phyloP scores from a whole-genome alignment of 2,888 invertebrate species.

The Pycnomerus fuliginosus region DNA sequence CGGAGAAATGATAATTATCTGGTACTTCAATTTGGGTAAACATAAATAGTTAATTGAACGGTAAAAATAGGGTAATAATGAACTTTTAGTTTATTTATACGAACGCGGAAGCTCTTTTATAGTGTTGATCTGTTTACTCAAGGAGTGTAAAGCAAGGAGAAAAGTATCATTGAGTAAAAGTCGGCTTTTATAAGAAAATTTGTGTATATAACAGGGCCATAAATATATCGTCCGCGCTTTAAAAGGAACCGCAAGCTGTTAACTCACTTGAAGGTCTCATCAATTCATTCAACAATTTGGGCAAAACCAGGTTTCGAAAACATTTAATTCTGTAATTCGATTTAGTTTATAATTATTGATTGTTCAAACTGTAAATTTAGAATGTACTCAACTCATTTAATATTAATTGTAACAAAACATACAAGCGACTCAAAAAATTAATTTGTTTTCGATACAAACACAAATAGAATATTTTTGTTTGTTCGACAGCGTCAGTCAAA shows the following conservation, averaged over 20 bases:
- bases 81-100: conserved; percentile 11
- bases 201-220: conserved; percentile 16
- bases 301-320: no score
- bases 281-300: no score
- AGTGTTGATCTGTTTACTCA: conserved; percentile 15
- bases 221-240: conserved; percentile 18
- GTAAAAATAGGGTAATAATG: no score
- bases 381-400: no score
- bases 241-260: conserved; percentile 11
- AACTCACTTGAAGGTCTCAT: no score
- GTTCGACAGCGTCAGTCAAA: conserved; percentile 11
- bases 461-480: conserved; percentile 14
- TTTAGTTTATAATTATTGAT: no score
- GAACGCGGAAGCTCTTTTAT: conserved; percentile 13
- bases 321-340: no score
- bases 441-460: conserved; percentile 6
- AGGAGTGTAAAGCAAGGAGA: conserved; percentile 1
- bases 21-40: no score
- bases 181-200: conserved; percentile 18
- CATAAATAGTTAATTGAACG: no score
- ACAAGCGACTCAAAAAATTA: conserved; percentile 8
- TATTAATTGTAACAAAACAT: no score
- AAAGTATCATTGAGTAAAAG: conserved; percentile 14
- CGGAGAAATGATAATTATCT: conserved; percentile 1
- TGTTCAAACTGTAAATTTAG: no score